phyloP scores from a whole-genome alignment of 1,140 invertebrate species.

The Druon quercuslanigerum region DNA sequence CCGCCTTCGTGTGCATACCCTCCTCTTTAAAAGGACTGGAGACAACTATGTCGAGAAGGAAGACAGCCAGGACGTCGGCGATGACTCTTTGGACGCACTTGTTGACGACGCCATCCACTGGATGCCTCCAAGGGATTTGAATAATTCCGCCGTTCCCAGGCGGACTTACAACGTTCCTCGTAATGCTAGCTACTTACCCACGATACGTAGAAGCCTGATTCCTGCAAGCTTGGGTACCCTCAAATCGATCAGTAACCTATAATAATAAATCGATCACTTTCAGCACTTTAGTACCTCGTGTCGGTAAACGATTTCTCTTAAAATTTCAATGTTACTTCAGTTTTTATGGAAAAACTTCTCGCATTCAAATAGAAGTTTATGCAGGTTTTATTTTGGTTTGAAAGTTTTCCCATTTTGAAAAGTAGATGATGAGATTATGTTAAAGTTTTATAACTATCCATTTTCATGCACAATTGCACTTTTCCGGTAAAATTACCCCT shows the following conservation, averaged over 20 bases:
- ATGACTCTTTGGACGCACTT: slow-evolving; percentile 48
- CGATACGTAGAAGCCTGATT: neutral
- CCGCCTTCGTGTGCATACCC: slow-evolving; percentile 24
- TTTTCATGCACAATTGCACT: too few species aligned
- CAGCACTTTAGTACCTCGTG: neutral
- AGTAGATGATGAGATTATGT: neutral
- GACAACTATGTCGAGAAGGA: neutral
- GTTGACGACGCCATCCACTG: slow-evolving; percentile 54
- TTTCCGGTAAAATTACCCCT: too few species aligned
- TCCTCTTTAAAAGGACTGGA: neutral
- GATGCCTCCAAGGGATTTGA: slow-evolving; percentile 62
- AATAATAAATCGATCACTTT: slow-evolving; percentile 1
- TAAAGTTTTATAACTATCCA: too few species aligned
- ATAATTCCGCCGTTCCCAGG: slow-evolving; percentile 70
- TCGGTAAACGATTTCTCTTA: neutral
- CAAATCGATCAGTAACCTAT: neutral
- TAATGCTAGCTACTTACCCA: slow-evolving; percentile 66
- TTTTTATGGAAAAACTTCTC: neutral
- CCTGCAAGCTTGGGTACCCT: neutral
- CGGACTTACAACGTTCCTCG: slow-evolving; percentile 57
- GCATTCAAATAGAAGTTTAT: neutral
- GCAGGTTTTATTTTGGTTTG: neutral
- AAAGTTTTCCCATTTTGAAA: neutral
- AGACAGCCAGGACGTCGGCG: slow-evolving; percentile 30
- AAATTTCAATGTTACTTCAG: neutral